phyloP scores from a whole-genome alignment of 2,888 invertebrate species.

The Heliconius erato region DNA sequence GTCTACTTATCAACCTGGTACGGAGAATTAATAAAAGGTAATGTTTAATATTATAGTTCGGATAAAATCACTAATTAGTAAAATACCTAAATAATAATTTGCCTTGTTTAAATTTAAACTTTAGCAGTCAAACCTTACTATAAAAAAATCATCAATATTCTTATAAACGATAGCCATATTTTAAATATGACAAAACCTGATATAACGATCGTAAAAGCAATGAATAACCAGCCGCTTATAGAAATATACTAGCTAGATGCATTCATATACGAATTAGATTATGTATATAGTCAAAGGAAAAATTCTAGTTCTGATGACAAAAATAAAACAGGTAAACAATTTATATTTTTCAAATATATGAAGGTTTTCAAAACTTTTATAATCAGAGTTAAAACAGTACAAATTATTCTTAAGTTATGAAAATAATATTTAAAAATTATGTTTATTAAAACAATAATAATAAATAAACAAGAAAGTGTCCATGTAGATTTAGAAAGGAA shows the following conservation, averaged over 20 bases:
- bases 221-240: slow-evolving; percentile 22
- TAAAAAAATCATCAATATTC: slow-evolving; percentile 27
- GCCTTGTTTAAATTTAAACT: neutral
- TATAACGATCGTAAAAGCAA: slow-evolving; percentile 7
- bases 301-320: neutral
- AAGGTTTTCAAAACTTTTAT: neutral
- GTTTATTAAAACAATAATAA: too few species aligned
- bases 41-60: neutral
- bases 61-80: slow-evolving; percentile 12
- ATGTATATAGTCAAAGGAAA: too few species aligned
- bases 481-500: too few species aligned
- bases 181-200: slow-evolving; percentile 8
- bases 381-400: too few species aligned
- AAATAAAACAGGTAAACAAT: neutral
- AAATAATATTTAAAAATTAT: too few species aligned
- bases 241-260: neutral
- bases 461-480: too few species aligned
- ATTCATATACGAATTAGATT: too few species aligned
- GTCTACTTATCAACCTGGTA: too few species aligned
- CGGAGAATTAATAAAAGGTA: neutral
- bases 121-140: neutral
- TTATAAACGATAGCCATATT: slow-evolving; percentile 4
- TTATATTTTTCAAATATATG: neutral
- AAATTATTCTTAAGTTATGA: too few species aligned
- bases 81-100: slow-evolving; percentile 25